These are phyloP conservation scores for Mormyrus hasselquistii DNA, from an alignment of 2,797 vertebrate genomes.

Conservation along the genomic window DNA sequence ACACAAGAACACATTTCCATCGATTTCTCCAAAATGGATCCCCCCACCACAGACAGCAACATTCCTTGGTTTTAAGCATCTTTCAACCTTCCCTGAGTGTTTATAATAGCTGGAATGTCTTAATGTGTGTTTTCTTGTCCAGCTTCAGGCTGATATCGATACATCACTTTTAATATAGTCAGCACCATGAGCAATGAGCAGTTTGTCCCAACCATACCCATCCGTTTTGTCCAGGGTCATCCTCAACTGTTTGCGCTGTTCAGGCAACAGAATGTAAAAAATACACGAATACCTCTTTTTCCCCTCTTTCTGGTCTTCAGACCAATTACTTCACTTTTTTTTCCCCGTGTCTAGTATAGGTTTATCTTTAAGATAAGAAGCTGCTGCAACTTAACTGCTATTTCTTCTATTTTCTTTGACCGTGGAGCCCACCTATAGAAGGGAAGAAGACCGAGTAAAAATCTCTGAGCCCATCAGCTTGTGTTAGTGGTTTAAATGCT, in stretches of 20 bases:
- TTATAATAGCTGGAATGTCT: not conserved
- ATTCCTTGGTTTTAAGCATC: not conserved
- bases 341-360: not conserved
- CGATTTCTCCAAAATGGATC: not conserved
- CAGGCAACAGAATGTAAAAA: not conserved
- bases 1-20: not conserved
- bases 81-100: not conserved
- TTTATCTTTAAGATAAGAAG: not conserved
- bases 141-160: not conserved
- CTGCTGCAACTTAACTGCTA: not conserved
- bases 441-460: not conserved
- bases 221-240: not conserved
- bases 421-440: not conserved
- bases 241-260: not conserved
- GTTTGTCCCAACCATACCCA: not conserved
- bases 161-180: not conserved
- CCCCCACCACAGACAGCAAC: too few relatives aligned
- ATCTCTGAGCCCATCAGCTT: not conserved
- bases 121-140: not conserved
- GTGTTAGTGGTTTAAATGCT: not conserved
- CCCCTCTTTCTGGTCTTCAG: not conserved
- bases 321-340: not conserved
- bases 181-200: not conserved
- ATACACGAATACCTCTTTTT: not conserved
- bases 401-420: not conserved